Conservation (phyloP, 2,888 invertebrate species). For the Drosophila setosimentum region DNA sequence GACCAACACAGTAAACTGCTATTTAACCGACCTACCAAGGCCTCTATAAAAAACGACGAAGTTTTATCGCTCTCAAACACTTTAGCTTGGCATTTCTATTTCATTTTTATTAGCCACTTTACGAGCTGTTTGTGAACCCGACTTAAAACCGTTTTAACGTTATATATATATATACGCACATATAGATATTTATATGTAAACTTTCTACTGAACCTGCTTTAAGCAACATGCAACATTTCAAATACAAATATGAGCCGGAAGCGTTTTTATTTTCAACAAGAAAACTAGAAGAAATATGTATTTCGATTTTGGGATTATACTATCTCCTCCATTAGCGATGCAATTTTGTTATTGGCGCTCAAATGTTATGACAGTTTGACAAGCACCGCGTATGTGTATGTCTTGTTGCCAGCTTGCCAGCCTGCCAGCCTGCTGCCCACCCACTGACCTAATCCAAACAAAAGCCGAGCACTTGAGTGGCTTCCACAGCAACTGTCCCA, state of each 20-base stretch:
- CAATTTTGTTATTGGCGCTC: neutral
- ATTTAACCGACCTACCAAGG: neutral
- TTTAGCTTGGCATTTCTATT: neutral
- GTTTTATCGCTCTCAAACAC: conserved; percentile 7
- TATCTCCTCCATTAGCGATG: neutral
- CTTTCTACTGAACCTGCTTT: conserved; percentile 3
- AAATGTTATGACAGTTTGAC: neutral
- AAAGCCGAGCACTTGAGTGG: conserved; percentile 37
- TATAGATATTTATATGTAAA: neutral
- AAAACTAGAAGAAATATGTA: neutral
- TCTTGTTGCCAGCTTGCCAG: neutral
- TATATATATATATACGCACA: neutral
- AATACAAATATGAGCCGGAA: neutral
- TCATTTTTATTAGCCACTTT: conserved; percentile 3
- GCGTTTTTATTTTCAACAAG: neutral
- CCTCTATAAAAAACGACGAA: neutral
- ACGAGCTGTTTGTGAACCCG: conserved; percentile 3
- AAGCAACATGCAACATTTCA: neutral
- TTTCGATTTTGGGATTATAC: neutral
- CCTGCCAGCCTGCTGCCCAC: neutral
- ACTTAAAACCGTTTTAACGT: conserved; percentile 5
- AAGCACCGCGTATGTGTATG: neutral
- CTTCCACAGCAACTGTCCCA: conserved; percentile 19
- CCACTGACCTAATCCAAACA: conserved; percentile 35
- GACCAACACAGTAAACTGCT: conserved; percentile 2